These are phyloP conservation scores for Xestia ashworthii DNA, from an alignment of 2,888 invertebrate genomes.

Conservation along the genomic window DNA sequence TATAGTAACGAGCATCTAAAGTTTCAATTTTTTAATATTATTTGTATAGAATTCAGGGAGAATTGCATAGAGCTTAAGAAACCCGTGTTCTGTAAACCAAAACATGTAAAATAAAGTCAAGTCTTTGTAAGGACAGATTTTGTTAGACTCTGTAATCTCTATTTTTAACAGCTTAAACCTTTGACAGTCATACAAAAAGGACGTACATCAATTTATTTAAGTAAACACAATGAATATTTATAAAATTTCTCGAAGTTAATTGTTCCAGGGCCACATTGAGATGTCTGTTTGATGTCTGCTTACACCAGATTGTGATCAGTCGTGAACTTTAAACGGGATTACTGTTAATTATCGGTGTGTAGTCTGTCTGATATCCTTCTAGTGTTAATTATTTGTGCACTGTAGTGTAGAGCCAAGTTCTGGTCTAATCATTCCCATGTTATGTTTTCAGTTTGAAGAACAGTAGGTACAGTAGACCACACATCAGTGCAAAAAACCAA, in stretches of 20 bases:
- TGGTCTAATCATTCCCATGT: neutral
- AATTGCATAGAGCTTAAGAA: neutral
- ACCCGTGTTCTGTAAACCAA: too few species aligned
- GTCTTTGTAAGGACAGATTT: too few species aligned
- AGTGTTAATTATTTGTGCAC: conserved; percentile 16
- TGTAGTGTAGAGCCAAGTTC: conserved; percentile 31
- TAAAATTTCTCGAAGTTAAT: neutral
- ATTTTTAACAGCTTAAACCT: neutral
- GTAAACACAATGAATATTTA: neutral
- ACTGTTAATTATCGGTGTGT: conserved; percentile 1
- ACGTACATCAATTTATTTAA: neutral
- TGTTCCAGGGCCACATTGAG: conserved; percentile 27
- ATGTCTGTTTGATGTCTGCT: conserved; percentile 14
- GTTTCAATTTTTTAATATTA: neutral
- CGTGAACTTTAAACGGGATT: conserved; percentile 49
- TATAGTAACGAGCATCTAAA: neutral
- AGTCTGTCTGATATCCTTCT: conserved; percentile 1
- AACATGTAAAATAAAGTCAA: neutral
- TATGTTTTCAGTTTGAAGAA: neutral
- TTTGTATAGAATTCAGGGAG: neutral
- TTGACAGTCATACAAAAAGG: neutral
- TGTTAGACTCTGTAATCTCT: neutral
- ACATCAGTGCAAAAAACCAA: neutral
- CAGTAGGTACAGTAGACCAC: neutral
- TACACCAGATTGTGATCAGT: conserved; percentile 52